Evolutionary conservation across 1,140 invertebrate species (phyloP).

Genomic region (Drosophila baimaii): DNA sequence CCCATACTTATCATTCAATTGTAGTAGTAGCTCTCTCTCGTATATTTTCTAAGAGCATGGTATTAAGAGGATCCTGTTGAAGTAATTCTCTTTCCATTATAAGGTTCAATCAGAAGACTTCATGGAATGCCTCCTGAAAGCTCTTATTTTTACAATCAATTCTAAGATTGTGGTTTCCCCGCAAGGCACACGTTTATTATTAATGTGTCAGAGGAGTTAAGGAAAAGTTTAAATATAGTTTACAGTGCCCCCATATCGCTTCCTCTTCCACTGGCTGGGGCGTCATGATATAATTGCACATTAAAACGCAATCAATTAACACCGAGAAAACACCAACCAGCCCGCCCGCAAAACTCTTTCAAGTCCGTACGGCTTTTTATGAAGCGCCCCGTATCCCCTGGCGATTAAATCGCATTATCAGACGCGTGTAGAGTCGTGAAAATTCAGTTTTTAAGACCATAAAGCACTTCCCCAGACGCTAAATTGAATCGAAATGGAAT

Average conservation of each 20-base stretch:
- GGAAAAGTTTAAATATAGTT: slow-evolving; percentile 22
- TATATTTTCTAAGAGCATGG: too few relatives aligned
- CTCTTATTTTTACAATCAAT: neutral
- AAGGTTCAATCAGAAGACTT: neutral
- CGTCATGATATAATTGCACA: slow-evolving; percentile 53
- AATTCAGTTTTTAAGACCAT: slow-evolving; percentile 36
- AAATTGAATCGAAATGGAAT: slow-evolving; percentile 20
- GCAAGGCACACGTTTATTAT: neutral
- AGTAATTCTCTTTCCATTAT: neutral
- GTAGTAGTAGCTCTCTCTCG: too few relatives aligned
- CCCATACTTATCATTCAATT: too few relatives aligned
- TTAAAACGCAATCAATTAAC: slow-evolving; percentile 69
- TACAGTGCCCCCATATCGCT: slow-evolving; percentile 18
- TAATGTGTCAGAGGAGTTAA: neutral
- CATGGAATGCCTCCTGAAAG: neutral
- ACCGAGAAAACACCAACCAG: slow-evolving; percentile 6
- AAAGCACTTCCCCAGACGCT: slow-evolving; percentile 54
- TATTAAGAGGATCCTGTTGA: neutral
- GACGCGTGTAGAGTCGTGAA: slow-evolving; percentile 33
- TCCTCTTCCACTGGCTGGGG: slow-evolving; percentile 9
- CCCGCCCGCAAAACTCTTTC: slow-evolving; percentile 34
- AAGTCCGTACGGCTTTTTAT: slow-evolving; percentile 50
- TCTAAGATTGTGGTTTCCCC: neutral
- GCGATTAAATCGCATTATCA: slow-evolving; percentile 61
- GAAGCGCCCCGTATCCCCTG: slow-evolving; percentile 13